These are phyloP conservation scores for pig (Sus scrofa) DNA, from an alignment of 2,113 vertebrate species.

Conservation along the genomic window T2T-Sscrofa CM000827.6:66642501-66643000, in stretches of 20 bases:
- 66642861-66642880: not conserved
- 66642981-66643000: not conserved
- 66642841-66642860: not conserved
- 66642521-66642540: not conserved
- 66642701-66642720: not conserved
- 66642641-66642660: not conserved
- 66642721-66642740: not conserved
- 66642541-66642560: conserved; percentile 4
- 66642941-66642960: too few species aligned
- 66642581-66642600: not conserved
- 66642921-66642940: not conserved
- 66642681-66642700: not conserved
- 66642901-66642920: not conserved
- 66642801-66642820: not conserved
- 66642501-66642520: not conserved
- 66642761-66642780: not conserved
- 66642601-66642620: not conserved
- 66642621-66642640: not conserved
- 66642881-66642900: not conserved
- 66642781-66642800: not conserved
- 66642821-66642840: not conserved
- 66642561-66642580: not conserved
- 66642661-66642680: not conserved
- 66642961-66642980: not conserved
- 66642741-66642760: not conserved